Percentiles rank a stretch among this genome's conserved stretches.
These are phyloP conservation scores for Chymomyza procnemis DNA, from an alignment of 2,888 invertebrate genomes.

Conservation along the genomic window DNA sequence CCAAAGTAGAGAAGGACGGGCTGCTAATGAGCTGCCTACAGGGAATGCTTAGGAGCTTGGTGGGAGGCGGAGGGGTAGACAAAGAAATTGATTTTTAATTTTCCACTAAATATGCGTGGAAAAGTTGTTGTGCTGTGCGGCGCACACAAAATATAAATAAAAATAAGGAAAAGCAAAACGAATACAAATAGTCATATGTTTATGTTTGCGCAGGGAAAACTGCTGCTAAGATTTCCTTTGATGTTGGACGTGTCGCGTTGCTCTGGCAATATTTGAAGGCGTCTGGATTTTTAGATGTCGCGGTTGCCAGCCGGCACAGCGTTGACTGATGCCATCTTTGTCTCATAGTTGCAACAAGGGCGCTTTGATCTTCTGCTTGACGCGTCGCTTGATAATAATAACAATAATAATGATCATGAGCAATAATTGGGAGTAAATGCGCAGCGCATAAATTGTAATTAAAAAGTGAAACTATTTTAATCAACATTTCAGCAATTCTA, in stretches of 20 bases:
- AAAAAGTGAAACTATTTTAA: slow-evolving; percentile 72
- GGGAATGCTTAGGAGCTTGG: not conserved
- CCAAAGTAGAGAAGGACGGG: slow-evolving; percentile 28
- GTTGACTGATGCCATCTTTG: slow-evolving; percentile 4
- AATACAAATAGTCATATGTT: slow-evolving; percentile 50
- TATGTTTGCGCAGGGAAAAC: slow-evolving; percentile 68
- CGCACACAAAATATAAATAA: slow-evolving; percentile 36
- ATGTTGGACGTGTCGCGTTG: slow-evolving; percentile 40
- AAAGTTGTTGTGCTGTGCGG: not conserved
- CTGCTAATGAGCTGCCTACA: slow-evolving; percentile 55
- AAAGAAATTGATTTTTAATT: slow-evolving; percentile 68
- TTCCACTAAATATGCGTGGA: slow-evolving; percentile 19
- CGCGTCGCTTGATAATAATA: not conserved
- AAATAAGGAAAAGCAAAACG: slow-evolving; percentile 26
- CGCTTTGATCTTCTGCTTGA: slow-evolving; percentile 52
- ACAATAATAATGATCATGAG: not conserved
- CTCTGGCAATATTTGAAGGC: slow-evolving; percentile 50
- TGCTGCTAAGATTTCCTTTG: slow-evolving; percentile 66
- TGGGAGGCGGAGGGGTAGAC: slow-evolving; percentile 12
- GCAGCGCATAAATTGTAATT: slow-evolving; percentile 64
- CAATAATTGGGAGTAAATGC: slow-evolving; percentile 56
- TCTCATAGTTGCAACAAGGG: slow-evolving; percentile 26
- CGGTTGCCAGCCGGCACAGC: slow-evolving; percentile 20
- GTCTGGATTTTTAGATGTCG: slow-evolving; percentile 42
- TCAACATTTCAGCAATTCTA: slow-evolving; percentile 69